Conservation (phyloP, 2,888 invertebrate species). For the Tipula lateralis region DNA sequence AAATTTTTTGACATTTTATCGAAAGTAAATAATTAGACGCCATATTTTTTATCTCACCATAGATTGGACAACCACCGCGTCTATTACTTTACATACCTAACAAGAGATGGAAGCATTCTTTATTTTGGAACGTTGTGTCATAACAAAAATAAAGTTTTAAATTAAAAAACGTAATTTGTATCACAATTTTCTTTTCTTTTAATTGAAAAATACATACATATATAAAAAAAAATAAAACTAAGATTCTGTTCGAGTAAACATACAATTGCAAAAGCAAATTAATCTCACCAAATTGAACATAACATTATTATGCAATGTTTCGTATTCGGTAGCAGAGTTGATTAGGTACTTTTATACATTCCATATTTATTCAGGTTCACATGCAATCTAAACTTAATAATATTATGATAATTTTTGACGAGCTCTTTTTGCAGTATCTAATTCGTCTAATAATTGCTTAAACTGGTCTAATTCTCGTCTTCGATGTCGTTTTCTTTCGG, state of each 20-base stretch:
- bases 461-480: not conserved
- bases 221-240: not conserved
- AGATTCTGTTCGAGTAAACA: not conserved
- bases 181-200: not conserved
- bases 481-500: not conserved
- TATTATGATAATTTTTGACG: not conserved
- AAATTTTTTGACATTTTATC: slow-evolving; percentile 1
- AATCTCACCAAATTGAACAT: not conserved
- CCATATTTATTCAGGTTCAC: slow-evolving; percentile 25
- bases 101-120: not conserved
- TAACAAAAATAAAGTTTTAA: not conserved
- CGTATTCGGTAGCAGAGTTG: not conserved
- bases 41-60: not conserved
- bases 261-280: not conserved
- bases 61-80: not conserved
- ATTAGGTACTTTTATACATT: not conserved
- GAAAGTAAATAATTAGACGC: slow-evolving; percentile 24
- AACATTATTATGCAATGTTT: not conserved
- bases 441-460: slow-evolving; percentile 16
- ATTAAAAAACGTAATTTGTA: not conserved
- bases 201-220: not conserved
- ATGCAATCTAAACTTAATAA: not conserved
- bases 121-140: not conserved
- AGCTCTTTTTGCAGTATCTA: not conserved
- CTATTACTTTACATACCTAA: not conserved